Percentiles rank a stretch among this genome's conserved stretches.
These are phyloP conservation scores for Drosophila sulfurigaster DNA, from an alignment of 1,140 invertebrate genomes.

Conservation along the genomic window DNA sequence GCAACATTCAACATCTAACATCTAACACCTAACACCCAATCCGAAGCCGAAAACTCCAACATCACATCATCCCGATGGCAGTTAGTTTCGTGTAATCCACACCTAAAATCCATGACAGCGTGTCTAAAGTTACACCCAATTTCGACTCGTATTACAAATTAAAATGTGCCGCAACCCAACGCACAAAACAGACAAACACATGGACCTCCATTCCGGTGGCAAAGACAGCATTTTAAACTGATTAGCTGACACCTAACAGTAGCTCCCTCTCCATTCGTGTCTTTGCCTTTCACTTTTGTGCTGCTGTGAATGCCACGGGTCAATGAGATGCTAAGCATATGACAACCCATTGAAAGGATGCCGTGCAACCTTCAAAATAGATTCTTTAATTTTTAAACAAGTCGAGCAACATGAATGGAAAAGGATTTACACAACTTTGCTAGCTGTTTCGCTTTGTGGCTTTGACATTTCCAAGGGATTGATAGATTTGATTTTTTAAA, in stretches of 20 bases:
- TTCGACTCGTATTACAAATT: slow-evolving; percentile 84
- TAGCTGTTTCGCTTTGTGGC: slow-evolving; percentile 59
- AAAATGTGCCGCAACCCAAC: slow-evolving; percentile 76
- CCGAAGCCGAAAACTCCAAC: slow-evolving; percentile 9
- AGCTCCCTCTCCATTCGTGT: background rate
- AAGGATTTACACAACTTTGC: slow-evolving; percentile 70
- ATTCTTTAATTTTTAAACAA: slow-evolving; percentile 76
- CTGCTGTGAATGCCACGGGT: slow-evolving; percentile 65
- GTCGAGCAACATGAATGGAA: slow-evolving; percentile 16
- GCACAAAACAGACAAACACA: slow-evolving; percentile 25
- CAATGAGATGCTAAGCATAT: slow-evolving; percentile 79
- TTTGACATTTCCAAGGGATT: slow-evolving; percentile 62
- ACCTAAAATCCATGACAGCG: slow-evolving; percentile 64
- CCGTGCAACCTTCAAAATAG: slow-evolving; percentile 57
- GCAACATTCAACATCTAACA: slow-evolving; percentile 28
- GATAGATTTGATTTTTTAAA: slow-evolving; percentile 40
- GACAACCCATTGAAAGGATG: slow-evolving; percentile 73
- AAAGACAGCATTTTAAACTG: slow-evolving; percentile 71
- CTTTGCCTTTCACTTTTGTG: slow-evolving; percentile 40
- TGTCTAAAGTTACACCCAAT: slow-evolving; percentile 80
- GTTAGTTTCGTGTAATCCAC: slow-evolving; percentile 68
- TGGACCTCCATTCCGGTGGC: slow-evolving; percentile 43
- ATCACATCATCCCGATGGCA: slow-evolving; percentile 18
- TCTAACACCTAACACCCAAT: too few relatives aligned
- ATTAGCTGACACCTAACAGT: slow-evolving; percentile 61